These are phyloP conservation scores for Erebia aethiops DNA, from an alignment of 2,888 invertebrate genomes.

Conservation along the genomic window DNA sequence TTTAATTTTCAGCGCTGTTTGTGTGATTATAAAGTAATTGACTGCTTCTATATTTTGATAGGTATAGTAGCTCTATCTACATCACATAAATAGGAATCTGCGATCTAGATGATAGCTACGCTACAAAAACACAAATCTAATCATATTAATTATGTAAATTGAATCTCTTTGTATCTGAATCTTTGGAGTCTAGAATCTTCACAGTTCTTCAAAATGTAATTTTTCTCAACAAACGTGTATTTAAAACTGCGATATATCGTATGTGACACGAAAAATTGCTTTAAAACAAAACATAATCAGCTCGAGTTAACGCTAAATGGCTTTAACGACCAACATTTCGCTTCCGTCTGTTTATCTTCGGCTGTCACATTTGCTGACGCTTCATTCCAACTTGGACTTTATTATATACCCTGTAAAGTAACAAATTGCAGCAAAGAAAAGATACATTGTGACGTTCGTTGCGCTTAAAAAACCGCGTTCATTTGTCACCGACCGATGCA, in stretches of 20 bases:
- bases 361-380: slow-evolving; percentile 31
- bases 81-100: too few species aligned
- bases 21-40: background rate
- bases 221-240: slow-evolving; percentile 17
- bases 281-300: slow-evolving; percentile 41
- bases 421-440: slow-evolving; percentile 41
- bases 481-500: slow-evolving; percentile 81
- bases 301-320: slow-evolving; percentile 41
- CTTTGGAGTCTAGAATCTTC: background rate
- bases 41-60: background rate
- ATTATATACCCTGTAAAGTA: slow-evolving; percentile 27
- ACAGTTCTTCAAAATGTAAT: background rate
- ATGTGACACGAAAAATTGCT: slow-evolving; percentile 33
- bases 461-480: slow-evolving; percentile 80
- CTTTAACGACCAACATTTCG: slow-evolving; percentile 40
- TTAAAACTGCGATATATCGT: slow-evolving; percentile 9
- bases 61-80: too few species aligned
- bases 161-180: background rate
- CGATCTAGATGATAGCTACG: too few species aligned
- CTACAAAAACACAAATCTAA: too few species aligned
- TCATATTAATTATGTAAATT: too few species aligned
- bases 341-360: slow-evolving; percentile 40
- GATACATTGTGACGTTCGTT: slow-evolving; percentile 60
- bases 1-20: slow-evolving; percentile 9
- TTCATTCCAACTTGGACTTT: slow-evolving; percentile 31